phyloP scores from a whole-genome alignment of 2,113 vertebrate genomes.

The Gorsachius goisagi region DNA sequence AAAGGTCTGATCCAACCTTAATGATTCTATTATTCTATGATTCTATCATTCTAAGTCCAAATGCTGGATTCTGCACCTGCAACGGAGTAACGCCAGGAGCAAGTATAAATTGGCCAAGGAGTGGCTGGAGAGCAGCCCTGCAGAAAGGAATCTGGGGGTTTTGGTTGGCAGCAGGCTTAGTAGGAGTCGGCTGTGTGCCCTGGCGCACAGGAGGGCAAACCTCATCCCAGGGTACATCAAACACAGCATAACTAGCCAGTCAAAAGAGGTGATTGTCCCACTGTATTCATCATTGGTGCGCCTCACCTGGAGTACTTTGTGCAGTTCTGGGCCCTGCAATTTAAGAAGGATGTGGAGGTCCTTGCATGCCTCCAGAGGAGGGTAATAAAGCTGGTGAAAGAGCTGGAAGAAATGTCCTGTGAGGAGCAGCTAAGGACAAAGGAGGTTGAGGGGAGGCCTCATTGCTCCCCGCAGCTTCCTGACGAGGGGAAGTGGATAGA shows the following conservation, averaged over 20 bases:
- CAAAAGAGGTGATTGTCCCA: fast-evolving
- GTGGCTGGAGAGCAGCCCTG: neutral
- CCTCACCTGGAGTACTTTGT: neutral
- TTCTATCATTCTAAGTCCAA: too few relatives aligned
- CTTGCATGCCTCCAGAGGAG: neutral
- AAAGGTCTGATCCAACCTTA: too few relatives aligned
- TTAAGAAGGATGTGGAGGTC: neutral
- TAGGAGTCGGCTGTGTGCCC: neutral
- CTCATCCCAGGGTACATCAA: fast-evolving
- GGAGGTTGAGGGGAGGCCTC: neutral
- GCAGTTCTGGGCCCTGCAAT: neutral
- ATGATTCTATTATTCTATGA: too few relatives aligned
- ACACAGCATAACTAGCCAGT: fast-evolving
- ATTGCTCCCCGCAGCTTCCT: neutral
- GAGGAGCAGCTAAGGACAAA: neutral
- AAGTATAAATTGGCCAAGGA: neutral
- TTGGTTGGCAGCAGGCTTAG: neutral
- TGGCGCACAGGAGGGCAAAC: neutral
- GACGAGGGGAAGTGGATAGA: neutral
- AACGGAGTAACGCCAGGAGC: fast-evolving
- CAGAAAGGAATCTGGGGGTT: neutral
- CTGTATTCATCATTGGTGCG: fast-evolving
- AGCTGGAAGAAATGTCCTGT: neutral
- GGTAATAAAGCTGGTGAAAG: neutral
- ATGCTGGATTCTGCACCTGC: neutral